These are phyloP conservation scores for Tautogolabrus adspersus DNA, from an alignment of 2,113 vertebrate genomes.

Conservation along the genomic window DNA sequence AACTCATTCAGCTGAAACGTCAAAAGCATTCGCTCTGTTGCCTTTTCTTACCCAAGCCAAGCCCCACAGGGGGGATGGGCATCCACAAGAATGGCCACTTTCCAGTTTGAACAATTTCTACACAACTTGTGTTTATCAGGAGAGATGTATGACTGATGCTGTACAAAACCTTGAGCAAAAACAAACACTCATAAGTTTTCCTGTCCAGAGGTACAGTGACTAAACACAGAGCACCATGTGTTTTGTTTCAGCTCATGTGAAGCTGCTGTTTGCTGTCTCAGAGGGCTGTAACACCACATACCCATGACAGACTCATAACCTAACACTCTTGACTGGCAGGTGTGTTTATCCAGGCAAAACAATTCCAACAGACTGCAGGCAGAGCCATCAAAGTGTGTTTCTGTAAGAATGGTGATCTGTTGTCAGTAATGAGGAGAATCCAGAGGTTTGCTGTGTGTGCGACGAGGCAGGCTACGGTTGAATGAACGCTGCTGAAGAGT, in stretches of 20 bases:
- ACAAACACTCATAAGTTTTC: conserved; percentile 27
- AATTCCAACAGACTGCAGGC: conserved; percentile 55
- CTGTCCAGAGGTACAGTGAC: conserved; percentile 25
- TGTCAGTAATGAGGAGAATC: conserved; percentile 72
- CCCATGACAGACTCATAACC: conserved; percentile 63
- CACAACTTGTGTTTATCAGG: conserved; percentile 23
- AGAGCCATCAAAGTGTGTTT: conserved; percentile 61
- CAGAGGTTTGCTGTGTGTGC: conserved; percentile 48
- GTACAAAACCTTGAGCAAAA: conserved; percentile 26
- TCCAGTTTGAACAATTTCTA: conserved; percentile 29
- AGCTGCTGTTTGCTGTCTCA: conserved; percentile 57
- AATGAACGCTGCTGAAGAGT: conserved; percentile 53
- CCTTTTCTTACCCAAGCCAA: conserved; percentile 37
- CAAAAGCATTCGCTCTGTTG: conserved; percentile 47
- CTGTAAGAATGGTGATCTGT: conserved; percentile 54
- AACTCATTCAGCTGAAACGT: conserved; percentile 59
- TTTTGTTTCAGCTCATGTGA: conserved; percentile 51
- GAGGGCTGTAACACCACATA: conserved; percentile 44
- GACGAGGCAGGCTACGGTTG: conserved; percentile 55
- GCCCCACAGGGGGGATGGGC: conserved; percentile 20
- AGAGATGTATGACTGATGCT: conserved; percentile 24
- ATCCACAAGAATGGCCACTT: conserved; percentile 25
- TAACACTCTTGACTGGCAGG: conserved; percentile 70
- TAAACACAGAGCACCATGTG: conserved; percentile 39
- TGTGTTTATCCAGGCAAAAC: conserved; percentile 72